phyloP scores from a whole-genome alignment of 1,140 invertebrate species.

The Periplaneta americana region DNA sequence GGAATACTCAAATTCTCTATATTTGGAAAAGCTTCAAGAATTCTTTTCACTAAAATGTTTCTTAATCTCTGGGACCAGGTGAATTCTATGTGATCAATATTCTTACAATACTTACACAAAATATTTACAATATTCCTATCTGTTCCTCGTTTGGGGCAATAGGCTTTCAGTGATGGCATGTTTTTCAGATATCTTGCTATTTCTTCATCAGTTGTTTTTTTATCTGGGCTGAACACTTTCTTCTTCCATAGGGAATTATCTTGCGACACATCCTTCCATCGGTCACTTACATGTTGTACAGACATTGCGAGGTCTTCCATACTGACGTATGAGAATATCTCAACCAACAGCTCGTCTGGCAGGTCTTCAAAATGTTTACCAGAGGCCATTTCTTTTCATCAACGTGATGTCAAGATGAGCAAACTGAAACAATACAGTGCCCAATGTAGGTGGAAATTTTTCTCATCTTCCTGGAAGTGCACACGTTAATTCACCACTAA shows the following conservation, averaged over 20 bases:
- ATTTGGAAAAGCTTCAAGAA: background rate
- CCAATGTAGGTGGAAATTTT: no score
- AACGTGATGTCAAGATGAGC: no score
- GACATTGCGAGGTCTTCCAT: background rate
- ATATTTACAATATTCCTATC: background rate
- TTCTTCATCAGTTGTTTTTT: background rate
- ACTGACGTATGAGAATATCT: background rate
- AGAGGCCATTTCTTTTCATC: no score
- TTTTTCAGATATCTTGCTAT: background rate
- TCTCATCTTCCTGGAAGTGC: no score
- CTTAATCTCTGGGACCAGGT: background rate
- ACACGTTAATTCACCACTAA: no score
- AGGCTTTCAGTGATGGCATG: background rate
- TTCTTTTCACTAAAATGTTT: background rate
- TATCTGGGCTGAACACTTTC: background rate
- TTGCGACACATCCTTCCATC: background rate
- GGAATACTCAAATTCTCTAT: background rate
- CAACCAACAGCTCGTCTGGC: background rate
- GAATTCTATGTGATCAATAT: background rate
- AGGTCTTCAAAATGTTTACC: background rate
- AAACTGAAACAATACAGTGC: no score
- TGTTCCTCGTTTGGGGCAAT: background rate
- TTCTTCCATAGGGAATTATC: slow-evolving; percentile 2
- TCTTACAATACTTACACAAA: background rate
- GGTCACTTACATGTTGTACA: background rate